Evolutionary conservation across 1,140 invertebrate species (phyloP).

Genomic region (Drosophila pectinifera): DNA sequence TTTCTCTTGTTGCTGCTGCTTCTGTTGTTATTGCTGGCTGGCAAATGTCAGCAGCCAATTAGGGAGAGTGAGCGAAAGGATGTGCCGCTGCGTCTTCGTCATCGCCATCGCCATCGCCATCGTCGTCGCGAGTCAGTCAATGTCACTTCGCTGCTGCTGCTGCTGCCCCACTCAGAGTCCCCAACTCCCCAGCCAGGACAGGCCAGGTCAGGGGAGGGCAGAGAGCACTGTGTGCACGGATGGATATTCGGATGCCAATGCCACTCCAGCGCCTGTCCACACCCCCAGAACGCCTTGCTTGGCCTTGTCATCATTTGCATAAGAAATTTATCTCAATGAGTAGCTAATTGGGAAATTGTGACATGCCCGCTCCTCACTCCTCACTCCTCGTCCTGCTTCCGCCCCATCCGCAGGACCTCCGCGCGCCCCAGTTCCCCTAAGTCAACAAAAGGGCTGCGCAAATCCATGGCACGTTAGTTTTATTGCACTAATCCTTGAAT

Average conservation of each 20-base stretch:
- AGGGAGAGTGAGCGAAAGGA: constrained; percentile 73
- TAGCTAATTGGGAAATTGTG: constrained; percentile 82
- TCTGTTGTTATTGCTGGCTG: constrained; percentile 55
- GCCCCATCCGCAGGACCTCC: not conserved
- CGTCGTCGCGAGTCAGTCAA: constrained; percentile 67
- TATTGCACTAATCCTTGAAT: constrained; percentile 81
- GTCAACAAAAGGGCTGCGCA: constrained; percentile 67
- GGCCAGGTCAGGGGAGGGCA: constrained; percentile 1
- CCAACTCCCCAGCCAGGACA: constrained; percentile 57
- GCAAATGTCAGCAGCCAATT: constrained; percentile 81
- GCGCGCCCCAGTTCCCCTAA: constrained; percentile 19
- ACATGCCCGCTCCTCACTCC: constrained; percentile 57
- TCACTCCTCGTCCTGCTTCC: not conserved
- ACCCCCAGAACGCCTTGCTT: constrained; percentile 45
- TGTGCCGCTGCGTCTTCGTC: constrained; percentile 51
- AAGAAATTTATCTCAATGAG: constrained; percentile 84
- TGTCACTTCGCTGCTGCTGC: constrained; percentile 57
- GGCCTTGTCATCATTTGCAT: constrained; percentile 82
- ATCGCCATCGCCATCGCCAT: constrained; percentile 29
- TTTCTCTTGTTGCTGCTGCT: constrained; percentile 26
- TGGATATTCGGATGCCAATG: constrained; percentile 60
- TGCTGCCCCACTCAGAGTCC: constrained; percentile 54
- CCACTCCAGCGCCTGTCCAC: constrained; percentile 62
- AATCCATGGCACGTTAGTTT: constrained; percentile 78
- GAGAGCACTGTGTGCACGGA: constrained; percentile 21